These are phyloP conservation scores for Oreochromis tanganicae DNA, from an alignment of 2,113 vertebrate genomes.

Conservation along the genomic window DNA sequence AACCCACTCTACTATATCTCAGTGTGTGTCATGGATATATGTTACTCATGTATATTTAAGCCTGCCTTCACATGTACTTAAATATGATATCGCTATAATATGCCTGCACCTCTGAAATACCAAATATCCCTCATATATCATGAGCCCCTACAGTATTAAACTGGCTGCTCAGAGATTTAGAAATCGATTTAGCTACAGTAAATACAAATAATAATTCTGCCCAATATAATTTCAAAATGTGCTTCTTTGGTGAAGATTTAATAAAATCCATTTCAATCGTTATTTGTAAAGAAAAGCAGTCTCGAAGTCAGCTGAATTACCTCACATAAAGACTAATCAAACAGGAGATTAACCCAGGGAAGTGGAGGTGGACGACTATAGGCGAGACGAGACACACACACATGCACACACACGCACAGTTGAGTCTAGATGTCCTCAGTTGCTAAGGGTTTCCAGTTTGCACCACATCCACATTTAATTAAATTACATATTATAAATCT, in stretches of 20 bases:
- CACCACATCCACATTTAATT: not conserved
- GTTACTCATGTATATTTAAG: not conserved
- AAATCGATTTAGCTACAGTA: not conserved
- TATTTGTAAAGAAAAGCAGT: not conserved
- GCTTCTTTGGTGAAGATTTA: not conserved
- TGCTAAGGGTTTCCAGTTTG: not conserved
- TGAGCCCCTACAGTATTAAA: accelerated
- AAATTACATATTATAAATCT: not conserved
- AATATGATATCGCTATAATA: accelerated
- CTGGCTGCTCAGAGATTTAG: not conserved
- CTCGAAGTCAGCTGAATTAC: not conserved
- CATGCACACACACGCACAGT: not conserved
- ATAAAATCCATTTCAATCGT: not conserved
- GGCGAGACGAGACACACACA: not conserved
- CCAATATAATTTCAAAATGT: not conserved
- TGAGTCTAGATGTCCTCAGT: not conserved
- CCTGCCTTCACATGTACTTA: not conserved
- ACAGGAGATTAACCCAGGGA: not conserved
- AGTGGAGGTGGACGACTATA: not conserved
- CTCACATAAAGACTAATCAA: not conserved
- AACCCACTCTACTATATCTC: not conserved
- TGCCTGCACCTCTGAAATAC: not conserved
- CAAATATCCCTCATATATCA: not conserved
- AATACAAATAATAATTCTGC: not conserved
- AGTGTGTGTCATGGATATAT: not conserved